Evolutionary conservation across 2,888 invertebrate species (phyloP), one percentile per base, ranked within the genome.

Genomic region (Brenthis ino): DNA sequence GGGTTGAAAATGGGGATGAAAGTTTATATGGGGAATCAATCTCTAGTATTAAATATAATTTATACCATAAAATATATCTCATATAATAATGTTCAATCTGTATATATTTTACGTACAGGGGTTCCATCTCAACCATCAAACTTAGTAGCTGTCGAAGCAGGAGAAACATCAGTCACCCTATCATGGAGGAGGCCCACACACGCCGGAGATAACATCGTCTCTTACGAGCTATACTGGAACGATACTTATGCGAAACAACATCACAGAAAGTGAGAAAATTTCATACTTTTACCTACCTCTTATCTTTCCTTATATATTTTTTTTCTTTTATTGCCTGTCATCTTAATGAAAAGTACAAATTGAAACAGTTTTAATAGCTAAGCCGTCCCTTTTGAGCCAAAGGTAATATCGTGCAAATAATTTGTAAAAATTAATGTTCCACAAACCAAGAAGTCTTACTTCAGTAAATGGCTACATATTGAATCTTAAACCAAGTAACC

Each of bases 191-290:
- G 97, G 81, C 99, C 99, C 20, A 95, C 96, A 72, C 98, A 97
- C 92, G 96, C 97, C 73, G 97, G 97, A 73, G 98, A 98, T 88
- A 97, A 96, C 88, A 98, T 99, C 85, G 96, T 97, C 76, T 97
- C 97, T 82, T 99, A 99, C 91, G 98, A 98, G 90, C 94, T 99
- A 33, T 99, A 98, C 87, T 99, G 98, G 98, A 99, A 99, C 93
- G 98, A 98, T 85, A 98, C 98, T 37, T 98, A 98, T 82, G 97
- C 97, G 65, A 96, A 97, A 94, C 96, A 97, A 85, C 96, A 96
- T 85, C 96, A 97, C 89, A 96, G 96, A 85, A 95, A 97, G 95
- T 95, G 81, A 94, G 94, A 65, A 8, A n/a, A 11, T 2, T 37
- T 14, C 4, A n/a, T 1, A 13, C 0, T 28, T 33, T 28, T 6